Evolutionary conservation across 2,113 vertebrate genomes (phyloP).

Genomic region (Oostethus manadensis): DNA sequence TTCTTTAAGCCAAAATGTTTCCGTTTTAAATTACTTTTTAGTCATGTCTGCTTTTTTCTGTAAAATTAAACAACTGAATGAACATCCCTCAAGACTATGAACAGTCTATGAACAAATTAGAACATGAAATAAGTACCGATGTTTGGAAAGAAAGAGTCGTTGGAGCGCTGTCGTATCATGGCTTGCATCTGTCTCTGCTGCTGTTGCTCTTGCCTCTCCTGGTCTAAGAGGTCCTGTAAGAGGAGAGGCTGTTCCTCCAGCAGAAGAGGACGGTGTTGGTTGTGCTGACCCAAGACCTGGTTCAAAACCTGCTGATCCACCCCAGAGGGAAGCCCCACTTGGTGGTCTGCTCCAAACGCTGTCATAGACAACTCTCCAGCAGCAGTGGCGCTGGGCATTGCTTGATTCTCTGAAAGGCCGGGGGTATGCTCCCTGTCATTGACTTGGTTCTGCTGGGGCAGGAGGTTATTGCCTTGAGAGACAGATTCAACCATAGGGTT

Average conservation of each 20-base stretch:
- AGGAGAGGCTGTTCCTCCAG: conserved; percentile 93
- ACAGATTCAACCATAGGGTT: conserved; percentile 68
- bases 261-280: conserved; percentile 81
- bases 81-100: no score
- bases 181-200: conserved; percentile 98
- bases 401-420: conserved; percentile 68
- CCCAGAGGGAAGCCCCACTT: conserved; percentile 24
- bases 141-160: conserved; percentile 90
- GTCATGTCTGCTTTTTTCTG: no score
- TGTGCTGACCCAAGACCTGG: conserved; percentile 71
- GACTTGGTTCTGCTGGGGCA: conserved; percentile 68
- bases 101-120: not conserved
- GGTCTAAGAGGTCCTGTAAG: conserved; percentile 93
- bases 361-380: conserved; percentile 60
- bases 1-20: no score
- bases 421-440: conserved; percentile 58
- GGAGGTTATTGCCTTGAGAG: conserved; percentile 67
- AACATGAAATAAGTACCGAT: conserved; percentile 75
- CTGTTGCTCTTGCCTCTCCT: conserved; percentile 95
- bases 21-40: no score
- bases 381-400: conserved; percentile 72
- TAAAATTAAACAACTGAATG: no score
- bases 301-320: conserved; percentile 70
- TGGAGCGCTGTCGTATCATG: conserved; percentile 94
- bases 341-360: conserved; percentile 60